phyloP scores from a whole-genome alignment of 2,888 invertebrate genomes.

The Gibbula magus region DNA sequence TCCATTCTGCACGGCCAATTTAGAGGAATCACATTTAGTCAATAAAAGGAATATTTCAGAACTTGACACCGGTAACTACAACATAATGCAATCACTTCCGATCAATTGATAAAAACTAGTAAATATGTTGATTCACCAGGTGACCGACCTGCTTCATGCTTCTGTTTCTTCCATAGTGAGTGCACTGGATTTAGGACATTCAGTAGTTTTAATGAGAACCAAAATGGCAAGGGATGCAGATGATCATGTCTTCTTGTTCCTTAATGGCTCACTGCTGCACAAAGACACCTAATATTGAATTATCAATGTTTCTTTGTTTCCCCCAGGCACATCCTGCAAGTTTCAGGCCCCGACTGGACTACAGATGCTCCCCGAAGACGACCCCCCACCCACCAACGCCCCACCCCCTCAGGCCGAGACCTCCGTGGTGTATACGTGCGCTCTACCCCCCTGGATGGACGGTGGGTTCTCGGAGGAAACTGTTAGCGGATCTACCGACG shows the following conservation, averaged over 20 bases:
- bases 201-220: too few species aligned
- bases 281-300: too few species aligned
- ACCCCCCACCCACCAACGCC: neutral
- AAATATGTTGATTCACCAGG: neutral
- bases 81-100: too few species aligned
- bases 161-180: neutral
- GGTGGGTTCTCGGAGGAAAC: neutral
- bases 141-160: neutral
- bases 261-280: too few species aligned
- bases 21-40: neutral
- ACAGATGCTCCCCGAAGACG: neutral
- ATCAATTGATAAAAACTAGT: too few species aligned
- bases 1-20: too few species aligned
- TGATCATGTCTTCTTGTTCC: too few species aligned
- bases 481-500: neutral
- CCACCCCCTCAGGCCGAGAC: neutral
- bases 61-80: neutral
- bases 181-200: too few species aligned
- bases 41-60: neutral
- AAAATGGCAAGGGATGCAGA: too few species aligned
- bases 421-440: neutral
- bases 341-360: conserved; percentile 1
- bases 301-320: neutral
- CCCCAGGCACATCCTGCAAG: neutral
- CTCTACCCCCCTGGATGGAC: neutral